Evolutionary conservation across 2,797 vertebrate species (phyloP), one percentile per base, ranked within the genome.

Genomic region (Periparus ater): DNA sequence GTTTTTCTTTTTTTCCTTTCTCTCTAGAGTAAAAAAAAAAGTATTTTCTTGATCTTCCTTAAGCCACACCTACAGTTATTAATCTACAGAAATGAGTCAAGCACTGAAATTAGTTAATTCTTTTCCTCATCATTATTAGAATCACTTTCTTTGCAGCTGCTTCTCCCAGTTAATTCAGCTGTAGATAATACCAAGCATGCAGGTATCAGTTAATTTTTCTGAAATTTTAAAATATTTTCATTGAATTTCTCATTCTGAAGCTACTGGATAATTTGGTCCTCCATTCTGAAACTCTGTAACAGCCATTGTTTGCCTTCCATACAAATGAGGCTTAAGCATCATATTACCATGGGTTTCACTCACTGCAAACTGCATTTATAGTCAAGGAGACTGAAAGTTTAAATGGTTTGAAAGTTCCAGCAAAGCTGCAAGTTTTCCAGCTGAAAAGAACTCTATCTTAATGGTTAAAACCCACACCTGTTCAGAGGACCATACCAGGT

Each of bases 401-500:
- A 80, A 88, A 71, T 67, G 47, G 8, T 55, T 81, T 83, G 78
- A 93, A 93, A 85, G 25, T 20, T 50, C 42, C 77, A 53, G 20
- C 42, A 78, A 93, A 90, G 20, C 44, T 88, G 51, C 36, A 83
- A 71, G 40, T 77, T 72, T 92, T 88, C 66, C 76, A 75, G 58
- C 12, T 30, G 66, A 74, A 92, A 55, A 72, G 44, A 85, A 38
- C 25, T 93, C 91, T 71, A 53, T 78, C 81, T 78, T 72, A 70
- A 80, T 36, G 83, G 68, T 38, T 88, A 91, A 83, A 95, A 80
- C 45, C 94, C 54, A 66, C 54, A 91, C 72, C 58, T 92, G 62
- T 62, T 91, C 66, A 58, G n/a, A 95, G 50, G 26, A 65, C 30
- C 17, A 48, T 55, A 29, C n/a, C 58, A 88, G 23, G 47, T 47